Evolutionary conservation across 2,113 vertebrate genomes (phyloP), one percentile per base, ranked within the genome.

Genomic region (Tenrec ecaudatus): DNA sequence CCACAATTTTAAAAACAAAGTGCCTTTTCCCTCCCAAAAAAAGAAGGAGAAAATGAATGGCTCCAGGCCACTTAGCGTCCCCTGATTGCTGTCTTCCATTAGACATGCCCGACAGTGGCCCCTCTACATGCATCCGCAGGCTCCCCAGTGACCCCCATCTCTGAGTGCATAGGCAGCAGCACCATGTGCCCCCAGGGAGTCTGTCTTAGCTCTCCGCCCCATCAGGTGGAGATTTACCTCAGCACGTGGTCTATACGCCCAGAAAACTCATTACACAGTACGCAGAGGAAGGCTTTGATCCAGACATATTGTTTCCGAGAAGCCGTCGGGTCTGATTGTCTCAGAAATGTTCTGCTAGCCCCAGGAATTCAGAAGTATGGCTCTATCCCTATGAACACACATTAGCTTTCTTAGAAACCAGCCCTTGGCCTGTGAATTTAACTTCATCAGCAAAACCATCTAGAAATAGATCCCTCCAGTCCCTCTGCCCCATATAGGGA

Each of bases 341-440:
- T 89, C 40, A 75, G 40, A 68, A 93, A 78, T 91, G 16, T n/a
- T 68, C 79, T 27, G 53, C n/a, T 43, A 83, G 81, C 71, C 82
- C 62, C 64, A 79, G 79, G 62, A 66, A 71, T 31, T 27, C 58
- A 43, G 22, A 89, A 86, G 10, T 40, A 9, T 23, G 69, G 80
- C 58, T 64, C 68, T 71, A 2, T 66, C 40, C 40, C 40, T 40
- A 40, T 40, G 7, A 40, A 4, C 40, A 40, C 40, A 22, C 20
- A 29, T 81, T 58, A 43, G 25, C 33, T 82, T 47, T 36, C 89
- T 79, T 86, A 38, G 57, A 76, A 93, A 79, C 25, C 4, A 15
- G n/a, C 78, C 22, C 43, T 88, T 88, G 57, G 3, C 75, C 78
- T 60, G 2, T 38, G 19, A 20, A 20, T 76, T 64, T 19, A 89